These are phyloP conservation scores for Etia nguti DNA, from an alignment of 2,113 vertebrate species.

Conservation along the genomic window DNA sequence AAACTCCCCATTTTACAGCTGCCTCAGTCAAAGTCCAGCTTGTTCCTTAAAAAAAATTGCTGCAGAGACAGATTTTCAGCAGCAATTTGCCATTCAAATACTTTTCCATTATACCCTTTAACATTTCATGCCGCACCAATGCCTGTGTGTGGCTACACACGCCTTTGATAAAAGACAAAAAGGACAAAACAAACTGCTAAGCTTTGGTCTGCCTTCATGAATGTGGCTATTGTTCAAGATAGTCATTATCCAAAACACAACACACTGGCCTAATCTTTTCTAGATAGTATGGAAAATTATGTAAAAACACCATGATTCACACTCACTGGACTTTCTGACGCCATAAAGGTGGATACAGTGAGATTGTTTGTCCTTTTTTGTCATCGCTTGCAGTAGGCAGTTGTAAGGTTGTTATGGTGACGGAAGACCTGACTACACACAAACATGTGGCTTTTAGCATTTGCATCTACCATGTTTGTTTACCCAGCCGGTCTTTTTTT, in stretches of 20 bases:
- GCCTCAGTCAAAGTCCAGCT: background rate
- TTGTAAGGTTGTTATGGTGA: conserved; percentile 46
- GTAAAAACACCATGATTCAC: conserved; percentile 71
- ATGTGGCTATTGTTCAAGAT: conserved; percentile 70
- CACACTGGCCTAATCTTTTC: conserved; percentile 61
- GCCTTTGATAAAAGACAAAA: conserved; percentile 71
- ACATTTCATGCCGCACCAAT: conserved; percentile 54
- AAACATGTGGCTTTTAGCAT: conserved; percentile 40
- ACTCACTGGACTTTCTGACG: conserved; percentile 33
- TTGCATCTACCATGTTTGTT: conserved; percentile 61
- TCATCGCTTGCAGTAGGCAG: background rate
- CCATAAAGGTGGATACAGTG: conserved; percentile 19
- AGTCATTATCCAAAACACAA: conserved; percentile 67
- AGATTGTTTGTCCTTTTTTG: conserved; percentile 32
- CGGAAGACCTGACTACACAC: conserved; percentile 16
- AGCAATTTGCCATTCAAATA: conserved; percentile 78
- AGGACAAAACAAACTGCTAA: conserved; percentile 60
- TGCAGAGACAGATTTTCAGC: conserved; percentile 43
- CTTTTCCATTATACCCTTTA: conserved; percentile 41
- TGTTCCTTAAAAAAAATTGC: conserved; percentile 8
- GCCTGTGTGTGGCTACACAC: conserved; percentile 48
- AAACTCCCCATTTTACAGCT: conserved; percentile 11
- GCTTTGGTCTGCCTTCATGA: conserved; percentile 62
- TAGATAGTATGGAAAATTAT: conserved; percentile 74
- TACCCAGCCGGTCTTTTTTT: conserved; percentile 1